Base-by-base conservation (phyloP, 2,113 vertebrate genomes). In the Probosciger aterrimus region DNA sequence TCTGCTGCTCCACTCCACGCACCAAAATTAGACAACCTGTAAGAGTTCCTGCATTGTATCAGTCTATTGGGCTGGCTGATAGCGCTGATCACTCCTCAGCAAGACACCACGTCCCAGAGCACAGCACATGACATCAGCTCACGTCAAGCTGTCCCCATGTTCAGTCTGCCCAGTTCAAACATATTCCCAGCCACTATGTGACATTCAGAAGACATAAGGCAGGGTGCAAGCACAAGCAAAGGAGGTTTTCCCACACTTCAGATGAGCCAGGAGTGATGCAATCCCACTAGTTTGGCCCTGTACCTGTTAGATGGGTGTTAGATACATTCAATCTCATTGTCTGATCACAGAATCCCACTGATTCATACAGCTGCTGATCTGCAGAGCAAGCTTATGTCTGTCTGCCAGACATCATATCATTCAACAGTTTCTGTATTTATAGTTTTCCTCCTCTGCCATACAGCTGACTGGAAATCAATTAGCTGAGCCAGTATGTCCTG, bases 121-220 rank as follows among this genome's bases (percentile, higher is more conserved):
- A 12, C 1, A 12, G 11, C 20, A 11, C 37, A 3, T 0, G 5
- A 27, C 25, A 6, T 18, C 7, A 8, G 41, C 65, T 73, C 53
- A 13, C 12, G 4, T 22, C 3, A 0, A 49, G 28, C 18, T 11
- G 14, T 49, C 33, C 47, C 20, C 3, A 1, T 2, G 18, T 24
- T 33, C 70, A 22, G 8, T 11, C 47, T 33, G 16, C 18, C 65
- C 53, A 4, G 6, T 18, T 50, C 30, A 28, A 33, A 28, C 18
- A 7, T 3, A 5, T 4, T 10, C n/a, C 6, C 30, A 50, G 39
- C 67, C 62, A 18, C 35, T 22, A 69, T 0, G 4, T 27, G 39
- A 60, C 80, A 76, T 82, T 6, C 59, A 25, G 41, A 60, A 63
- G 59, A 6, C 11, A 7, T 4, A 8, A 35, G 37, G 30, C 71